Evolutionary conservation across 2,113 vertebrate species (phyloP), one percentile per base, ranked within the genome.

Genomic region (Larimichthys polyactis): DNA sequence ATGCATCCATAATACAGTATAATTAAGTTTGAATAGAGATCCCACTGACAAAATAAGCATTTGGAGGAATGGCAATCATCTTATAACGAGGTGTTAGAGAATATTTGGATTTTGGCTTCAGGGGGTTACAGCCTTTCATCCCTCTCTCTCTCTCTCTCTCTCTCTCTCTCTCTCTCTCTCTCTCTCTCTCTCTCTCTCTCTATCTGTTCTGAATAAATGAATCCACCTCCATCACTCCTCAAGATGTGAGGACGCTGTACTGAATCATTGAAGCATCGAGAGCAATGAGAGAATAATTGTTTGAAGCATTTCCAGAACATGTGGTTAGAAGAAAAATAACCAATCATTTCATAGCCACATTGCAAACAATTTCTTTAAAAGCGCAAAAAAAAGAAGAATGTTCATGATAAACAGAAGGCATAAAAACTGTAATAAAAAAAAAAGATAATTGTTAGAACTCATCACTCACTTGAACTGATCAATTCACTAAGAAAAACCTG

Each of bases 21-120:
- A 73, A 83, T 88, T 89, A 63, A 83, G 64, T 84, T 83, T 84
- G 68, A 51, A 86, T 73, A 65, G 75, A 84, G 55, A 73, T 52
- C 57, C 66, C 51, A 8, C n/a, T n/a, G 71, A 27, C 70, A 71
- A 81, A 81, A 66, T 73, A 54, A 80, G 57, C 70, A 69, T 68
- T 80, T 8, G 6, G 57, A 68, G 67, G 72, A 77, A 87, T 71
- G 52, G 81, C 75, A 86, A 75, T 87, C 66, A 81, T 81, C 87
- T 52, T 72, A 68, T 68, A 65, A 77, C 78, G 62, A 70, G 48
- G 73, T 87, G 75, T 89, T 87, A 78, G 40, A 69, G 59, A 69
- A 76, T 88, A 84, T 87, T 73, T 89, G 75, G 32, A 77, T 78
- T 77, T 36, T 66, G 52, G 69, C 54, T 71, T 75, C 49, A 17